Evolutionary conservation across 2,113 vertebrate species (phyloP).

Genomic region (Polypterus senegalus): DNA sequence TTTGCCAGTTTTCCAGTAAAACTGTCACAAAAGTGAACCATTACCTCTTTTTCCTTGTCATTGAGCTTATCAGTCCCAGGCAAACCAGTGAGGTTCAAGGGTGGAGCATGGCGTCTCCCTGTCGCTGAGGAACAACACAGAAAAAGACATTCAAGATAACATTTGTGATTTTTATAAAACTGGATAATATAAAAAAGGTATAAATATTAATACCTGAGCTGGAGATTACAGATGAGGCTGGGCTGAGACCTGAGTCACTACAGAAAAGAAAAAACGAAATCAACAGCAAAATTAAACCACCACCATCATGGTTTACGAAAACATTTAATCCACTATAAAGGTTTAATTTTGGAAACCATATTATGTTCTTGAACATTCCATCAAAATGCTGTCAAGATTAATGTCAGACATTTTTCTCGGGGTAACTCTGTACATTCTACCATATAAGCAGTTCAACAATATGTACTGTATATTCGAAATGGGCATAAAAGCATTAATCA

Average conservation of each 20-base stretch:
- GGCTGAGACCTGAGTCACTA: constrained; percentile 87
- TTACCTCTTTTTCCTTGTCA: constrained; percentile 94
- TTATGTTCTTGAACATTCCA: too few species aligned
- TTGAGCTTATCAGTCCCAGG: constrained; percentile 95
- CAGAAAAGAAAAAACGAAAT: constrained; percentile 28
- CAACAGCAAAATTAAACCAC: background rate
- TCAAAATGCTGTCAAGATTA: too few species aligned
- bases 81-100: constrained; percentile 87
- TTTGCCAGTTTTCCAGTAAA: too few species aligned
- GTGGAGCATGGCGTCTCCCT: constrained; percentile 84
- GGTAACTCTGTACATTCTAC: too few species aligned
- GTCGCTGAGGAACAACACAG: constrained; percentile 30
- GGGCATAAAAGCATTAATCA: too few species aligned
- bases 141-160: background rate
- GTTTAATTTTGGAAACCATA: too few species aligned
- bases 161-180: background rate
- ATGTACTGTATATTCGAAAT: too few species aligned
- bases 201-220: constrained; percentile 63
- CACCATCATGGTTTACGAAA: too few species aligned
- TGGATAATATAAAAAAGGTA: background rate
- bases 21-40: background rate
- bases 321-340: too few species aligned
- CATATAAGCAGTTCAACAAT: too few species aligned
- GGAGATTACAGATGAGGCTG: constrained; percentile 67
- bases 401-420: too few species aligned